These are phyloP conservation scores for Mesaphorura yosii DNA, from an alignment of 1,140 invertebrate species.

Conservation along the genomic window DNA sequence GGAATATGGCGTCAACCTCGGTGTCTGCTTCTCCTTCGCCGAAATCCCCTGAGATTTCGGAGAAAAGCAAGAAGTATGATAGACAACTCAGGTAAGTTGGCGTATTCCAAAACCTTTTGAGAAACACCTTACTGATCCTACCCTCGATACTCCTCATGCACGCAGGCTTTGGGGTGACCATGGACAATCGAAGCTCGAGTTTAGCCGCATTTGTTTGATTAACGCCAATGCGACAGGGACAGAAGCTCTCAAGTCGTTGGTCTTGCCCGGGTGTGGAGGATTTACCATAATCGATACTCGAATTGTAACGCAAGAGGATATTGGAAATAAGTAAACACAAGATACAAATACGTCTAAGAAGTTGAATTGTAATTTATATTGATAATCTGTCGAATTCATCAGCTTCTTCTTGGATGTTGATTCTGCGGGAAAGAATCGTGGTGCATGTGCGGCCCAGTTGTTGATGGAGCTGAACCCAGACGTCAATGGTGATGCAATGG, in stretches of 20 bases:
- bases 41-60: slow-evolving; percentile 66
- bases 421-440: slow-evolving; percentile 67
- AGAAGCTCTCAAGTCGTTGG: slow-evolving; percentile 86
- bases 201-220: slow-evolving; percentile 80
- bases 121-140: neutral
- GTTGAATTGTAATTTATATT: neutral
- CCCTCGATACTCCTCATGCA: neutral
- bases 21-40: slow-evolving; percentile 53
- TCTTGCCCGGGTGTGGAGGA: slow-evolving; percentile 87
- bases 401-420: slow-evolving; percentile 79
- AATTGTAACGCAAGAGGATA: slow-evolving; percentile 74
- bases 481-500: slow-evolving; percentile 81
- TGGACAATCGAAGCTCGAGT: slow-evolving; percentile 79
- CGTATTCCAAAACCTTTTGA: neutral
- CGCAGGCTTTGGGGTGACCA: slow-evolving; percentile 91
- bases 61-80: slow-evolving; percentile 74
- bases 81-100: slow-evolving; percentile 60
- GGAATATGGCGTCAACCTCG: neutral
- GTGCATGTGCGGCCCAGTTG: slow-evolving; percentile 64
- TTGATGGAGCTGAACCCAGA: slow-evolving; percentile 86
- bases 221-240: slow-evolving; percentile 89
- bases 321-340: slow-evolving; percentile 72
- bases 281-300: slow-evolving; percentile 90
- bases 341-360: too few species aligned
- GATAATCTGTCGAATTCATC: slow-evolving; percentile 32